These are phyloP conservation scores for Palaemon carinicauda DNA, from an alignment of 1,140 invertebrate species.

Conservation along the genomic window DNA sequence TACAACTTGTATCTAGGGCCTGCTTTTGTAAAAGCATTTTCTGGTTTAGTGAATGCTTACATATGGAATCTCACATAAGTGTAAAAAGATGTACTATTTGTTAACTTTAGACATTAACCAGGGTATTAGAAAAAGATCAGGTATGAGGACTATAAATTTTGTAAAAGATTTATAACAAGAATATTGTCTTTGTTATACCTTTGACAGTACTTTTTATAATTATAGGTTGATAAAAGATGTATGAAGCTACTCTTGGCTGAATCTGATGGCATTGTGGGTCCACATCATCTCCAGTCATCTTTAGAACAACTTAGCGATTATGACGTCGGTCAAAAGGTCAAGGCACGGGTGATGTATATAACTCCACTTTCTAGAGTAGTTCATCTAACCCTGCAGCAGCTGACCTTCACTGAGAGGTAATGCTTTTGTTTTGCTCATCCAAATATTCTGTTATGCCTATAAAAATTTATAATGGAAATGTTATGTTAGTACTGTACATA, in stretches of 20 bases:
- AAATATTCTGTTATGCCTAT: not conserved
- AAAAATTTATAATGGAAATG: no score
- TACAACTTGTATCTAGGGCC: no score
- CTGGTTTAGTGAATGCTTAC: no score
- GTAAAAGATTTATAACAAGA: not conserved
- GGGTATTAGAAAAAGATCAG: not conserved
- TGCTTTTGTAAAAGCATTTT: no score
- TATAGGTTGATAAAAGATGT: not conserved
- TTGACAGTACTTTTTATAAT: not conserved
- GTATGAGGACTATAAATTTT: no score
- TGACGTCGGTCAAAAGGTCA: not conserved
- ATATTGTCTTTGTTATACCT: not conserved
- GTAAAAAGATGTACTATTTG: no score
- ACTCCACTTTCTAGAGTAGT: constrained; percentile 13
- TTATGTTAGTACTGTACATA: no score
- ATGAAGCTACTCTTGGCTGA: constrained; percentile 21
- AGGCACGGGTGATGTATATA: constrained; percentile 26
- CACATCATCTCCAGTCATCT: constrained; percentile 8
- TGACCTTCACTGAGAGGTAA: not conserved
- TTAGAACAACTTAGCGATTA: constrained; percentile 3
- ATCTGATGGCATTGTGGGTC: constrained; percentile 17
- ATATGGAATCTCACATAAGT: no score
- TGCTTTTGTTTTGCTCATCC: not conserved
- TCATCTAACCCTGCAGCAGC: constrained; percentile 13
- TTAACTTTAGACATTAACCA: no score